phyloP scores from a whole-genome alignment of 2,888 invertebrate species.

The Diaprepes abbreviatus region DNA sequence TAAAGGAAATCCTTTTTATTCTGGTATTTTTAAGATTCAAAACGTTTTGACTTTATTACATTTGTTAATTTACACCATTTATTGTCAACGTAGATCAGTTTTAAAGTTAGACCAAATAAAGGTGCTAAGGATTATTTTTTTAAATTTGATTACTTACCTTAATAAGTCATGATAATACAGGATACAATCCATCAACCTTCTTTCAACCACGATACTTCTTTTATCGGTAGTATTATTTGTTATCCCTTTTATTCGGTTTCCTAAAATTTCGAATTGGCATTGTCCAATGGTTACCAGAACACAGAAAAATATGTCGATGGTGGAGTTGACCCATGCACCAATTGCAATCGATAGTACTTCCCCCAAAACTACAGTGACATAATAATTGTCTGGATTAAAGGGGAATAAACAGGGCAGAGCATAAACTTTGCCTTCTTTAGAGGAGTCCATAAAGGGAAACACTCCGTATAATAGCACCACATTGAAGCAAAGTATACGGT shows the following conservation, averaged over 20 bases:
- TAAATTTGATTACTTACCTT: too few relatives aligned
- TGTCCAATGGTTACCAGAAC: slow-evolving; percentile 36
- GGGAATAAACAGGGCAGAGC: slow-evolving; percentile 48
- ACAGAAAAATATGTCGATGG: slow-evolving; percentile 45
- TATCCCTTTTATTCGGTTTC: slow-evolving; percentile 16
- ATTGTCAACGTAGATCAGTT: too few relatives aligned
- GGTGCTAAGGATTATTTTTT: too few relatives aligned
- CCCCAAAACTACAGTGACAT: slow-evolving; percentile 35
- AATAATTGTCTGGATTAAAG: slow-evolving; percentile 45
- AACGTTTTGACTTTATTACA: too few relatives aligned
- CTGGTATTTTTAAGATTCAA: too few relatives aligned
- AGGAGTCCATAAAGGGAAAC: slow-evolving; percentile 44
- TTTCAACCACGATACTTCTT: slow-evolving; percentile 5
- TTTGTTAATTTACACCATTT: too few relatives aligned
- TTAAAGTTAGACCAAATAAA: too few relatives aligned
- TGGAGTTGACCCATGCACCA: slow-evolving; percentile 45
- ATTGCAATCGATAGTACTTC: slow-evolving; percentile 40
- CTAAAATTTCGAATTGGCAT: slow-evolving; percentile 40
- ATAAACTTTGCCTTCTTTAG: slow-evolving; percentile 28
- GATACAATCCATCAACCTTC: slow-evolving; percentile 32
- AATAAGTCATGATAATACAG: slow-evolving; percentile 24
- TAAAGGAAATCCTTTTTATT: too few relatives aligned
- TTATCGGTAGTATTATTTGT: not conserved
- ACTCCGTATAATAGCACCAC: slow-evolving; percentile 37
- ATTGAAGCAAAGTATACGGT: slow-evolving; percentile 29